Percentiles rank a stretch among this genome's conserved stretches.
These are phyloP conservation scores for Cephalopterus ornatus DNA, from an alignment of 2,113 vertebrate species.

Conservation along the genomic window DNA sequence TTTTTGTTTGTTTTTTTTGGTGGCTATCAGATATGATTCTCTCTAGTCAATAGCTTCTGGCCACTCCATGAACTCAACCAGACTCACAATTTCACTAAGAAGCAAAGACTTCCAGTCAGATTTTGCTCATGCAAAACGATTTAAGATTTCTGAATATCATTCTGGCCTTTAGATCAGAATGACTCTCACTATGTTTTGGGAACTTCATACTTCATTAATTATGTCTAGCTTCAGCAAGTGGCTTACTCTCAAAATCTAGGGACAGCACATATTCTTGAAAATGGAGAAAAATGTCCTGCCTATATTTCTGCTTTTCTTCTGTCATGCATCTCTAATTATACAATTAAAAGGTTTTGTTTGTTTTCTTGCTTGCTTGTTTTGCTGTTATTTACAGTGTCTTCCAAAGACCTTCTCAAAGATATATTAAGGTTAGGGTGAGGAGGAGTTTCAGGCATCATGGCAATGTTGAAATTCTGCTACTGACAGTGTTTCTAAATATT, in stretches of 20 bases:
- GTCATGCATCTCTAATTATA: background rate
- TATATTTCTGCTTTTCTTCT: background rate
- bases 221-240: background rate
- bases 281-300: background rate
- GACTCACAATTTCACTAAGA: background rate
- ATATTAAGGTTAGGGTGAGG: background rate
- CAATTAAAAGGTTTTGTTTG: rapidly evolving
- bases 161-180: background rate
- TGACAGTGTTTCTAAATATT: background rate
- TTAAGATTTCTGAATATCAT: background rate
- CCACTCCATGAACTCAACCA: background rate
- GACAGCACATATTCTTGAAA: background rate
- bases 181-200: background rate
- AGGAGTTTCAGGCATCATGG: background rate
- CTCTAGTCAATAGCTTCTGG: background rate
- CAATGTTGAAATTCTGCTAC: background rate
- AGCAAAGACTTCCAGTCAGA: background rate
- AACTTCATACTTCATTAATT: background rate
- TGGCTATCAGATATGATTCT: background rate
- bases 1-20: background rate
- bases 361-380: background rate
- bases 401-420: background rate
- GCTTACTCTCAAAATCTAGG: background rate
- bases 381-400: background rate
- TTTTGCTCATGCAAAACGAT: background rate